Evolutionary conservation across 2,113 vertebrate species (phyloP), one percentile per base, ranked within the genome.

Genomic region (Speoplatyrhinus poulsoni): DNA sequence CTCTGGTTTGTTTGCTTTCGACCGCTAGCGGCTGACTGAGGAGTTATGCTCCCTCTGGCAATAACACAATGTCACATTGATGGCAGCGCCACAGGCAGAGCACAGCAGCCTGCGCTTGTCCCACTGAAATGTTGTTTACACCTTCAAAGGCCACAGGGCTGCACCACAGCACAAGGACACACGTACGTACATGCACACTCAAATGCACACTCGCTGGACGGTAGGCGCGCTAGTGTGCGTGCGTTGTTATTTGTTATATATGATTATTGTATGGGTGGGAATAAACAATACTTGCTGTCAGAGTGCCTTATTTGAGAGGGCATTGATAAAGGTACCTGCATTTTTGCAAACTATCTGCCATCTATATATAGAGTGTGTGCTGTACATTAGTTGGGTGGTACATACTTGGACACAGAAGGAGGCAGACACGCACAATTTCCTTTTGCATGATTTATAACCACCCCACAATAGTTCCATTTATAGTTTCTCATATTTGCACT

Each of bases 61-160:
- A 87, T 88, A 92, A 88, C 90, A 90, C 82, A 67, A 81, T 85
- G 87, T 92, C 89, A 91, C 69, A 85, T 79, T 92, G 90, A 91
- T 19, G 80, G 64, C 69, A 71, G 85, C 76, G 59, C 88, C 87
- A 86, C 89, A 91, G 69, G 76, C 62, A 66, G 71, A 83, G 81
- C 54, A 26, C 84, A 87, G 77, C 88, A 88, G 88, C 82, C 82
- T 6, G 70, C 71, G 72, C 87, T 83, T 80, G 69, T 89, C 89
- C 54, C 63, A 47, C 69, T 70, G 60, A 85, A 81, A 82, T 1
- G 8, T 48, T 90, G 89, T 92, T 91, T 91, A 92, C 86, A 77
- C 72, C 67, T 77, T 53, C 69, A 47, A 74, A 84, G 86, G 86
- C 88, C 89, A 77, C 60, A 16, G 59, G 26, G 2, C 26, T 2